Evolutionary conservation across 2,888 invertebrate species (phyloP), one percentile per base, ranked within the genome.

Genomic region (Acanthosepion esculentum): DNA sequence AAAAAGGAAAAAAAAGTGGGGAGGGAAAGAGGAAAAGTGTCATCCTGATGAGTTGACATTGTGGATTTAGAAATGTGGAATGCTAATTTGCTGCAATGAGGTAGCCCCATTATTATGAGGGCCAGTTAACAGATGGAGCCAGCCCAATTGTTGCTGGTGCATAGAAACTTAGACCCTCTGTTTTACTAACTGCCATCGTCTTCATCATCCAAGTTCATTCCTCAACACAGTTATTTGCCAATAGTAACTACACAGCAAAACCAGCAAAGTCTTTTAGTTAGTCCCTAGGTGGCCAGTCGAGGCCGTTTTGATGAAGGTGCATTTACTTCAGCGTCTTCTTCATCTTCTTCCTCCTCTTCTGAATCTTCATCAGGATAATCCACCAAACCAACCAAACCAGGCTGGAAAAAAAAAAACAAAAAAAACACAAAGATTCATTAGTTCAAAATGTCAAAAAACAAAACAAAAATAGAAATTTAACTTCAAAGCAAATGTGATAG

Each of bases 341-440:
- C 95, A 33, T 96, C 96, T 48, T 97, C 97, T 55, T 97, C 97
- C 29, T 97, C 97, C 97, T 99, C 99, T 97, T 99, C 99, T 0
- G 99, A 99, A 98, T 99, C 99, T 95, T 99, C 99, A 97, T 99
- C 99, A 97, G 97, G 97, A 95, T 99, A 99, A 98, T 99, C 99
- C 95, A 99, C 99, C 97, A 99, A 98, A 96, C 99, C 99, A 95
- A 97, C 97, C 93, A 97, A 95, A 53, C 96, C 96, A 94, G 97
- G 96, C 97, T 97, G 95, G 53, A 96, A 96, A 59, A 6, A 59
- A 20, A 23, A 59, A n/a, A n/a, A n/a, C n/a, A n/a, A n/a, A n/a
- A n/a, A n/a, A n/a, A n/a, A n/a, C n/a, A n/a, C 2, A 59, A 15
- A 55, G 5, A 15, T 48, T 5, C 55, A 55, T 55, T 18, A 55